These are phyloP conservation scores for Aselliscus stoliczkanus DNA, from an alignment of 2,797 vertebrate genomes.

Conservation along the genomic window DNA sequence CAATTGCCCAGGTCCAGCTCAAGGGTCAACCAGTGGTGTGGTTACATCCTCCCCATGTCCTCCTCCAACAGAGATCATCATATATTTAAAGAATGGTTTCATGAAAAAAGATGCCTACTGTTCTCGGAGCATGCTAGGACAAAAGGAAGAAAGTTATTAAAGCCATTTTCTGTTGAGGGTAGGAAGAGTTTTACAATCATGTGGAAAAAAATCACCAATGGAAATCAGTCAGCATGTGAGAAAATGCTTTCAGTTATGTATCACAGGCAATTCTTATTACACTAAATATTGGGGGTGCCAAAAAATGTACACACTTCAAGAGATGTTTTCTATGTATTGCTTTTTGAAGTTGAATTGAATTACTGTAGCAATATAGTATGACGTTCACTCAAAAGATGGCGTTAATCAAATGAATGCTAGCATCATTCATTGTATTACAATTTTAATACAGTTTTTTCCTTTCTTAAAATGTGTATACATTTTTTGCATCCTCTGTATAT, in stretches of 20 bases:
- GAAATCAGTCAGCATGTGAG: background rate
- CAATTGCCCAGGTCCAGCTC: too few species aligned
- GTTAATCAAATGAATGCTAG: too few species aligned
- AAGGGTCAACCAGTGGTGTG: fast-evolving
- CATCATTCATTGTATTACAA: too few species aligned
- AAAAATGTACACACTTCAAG: too few species aligned
- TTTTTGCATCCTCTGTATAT: too few species aligned
- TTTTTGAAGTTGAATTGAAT: too few species aligned
- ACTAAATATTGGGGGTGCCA: background rate
- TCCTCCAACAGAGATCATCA: background rate
- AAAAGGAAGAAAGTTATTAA: background rate
- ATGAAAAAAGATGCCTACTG: background rate
- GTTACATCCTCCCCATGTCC: background rate
- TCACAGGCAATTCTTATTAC: background rate
- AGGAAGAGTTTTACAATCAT: background rate
- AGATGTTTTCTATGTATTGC: too few species aligned
- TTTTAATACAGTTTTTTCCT: too few species aligned
- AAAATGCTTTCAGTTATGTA: background rate
- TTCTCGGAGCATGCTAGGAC: background rate
- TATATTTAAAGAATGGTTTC: background rate
- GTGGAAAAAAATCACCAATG: background rate
- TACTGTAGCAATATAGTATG: too few species aligned
- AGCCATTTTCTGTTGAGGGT: background rate
- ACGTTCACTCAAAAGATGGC: too few species aligned
- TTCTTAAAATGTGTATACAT: too few species aligned